Conservation (phyloP, 2,797 vertebrate genomes). For the Ptychadena robeensis region DNA sequence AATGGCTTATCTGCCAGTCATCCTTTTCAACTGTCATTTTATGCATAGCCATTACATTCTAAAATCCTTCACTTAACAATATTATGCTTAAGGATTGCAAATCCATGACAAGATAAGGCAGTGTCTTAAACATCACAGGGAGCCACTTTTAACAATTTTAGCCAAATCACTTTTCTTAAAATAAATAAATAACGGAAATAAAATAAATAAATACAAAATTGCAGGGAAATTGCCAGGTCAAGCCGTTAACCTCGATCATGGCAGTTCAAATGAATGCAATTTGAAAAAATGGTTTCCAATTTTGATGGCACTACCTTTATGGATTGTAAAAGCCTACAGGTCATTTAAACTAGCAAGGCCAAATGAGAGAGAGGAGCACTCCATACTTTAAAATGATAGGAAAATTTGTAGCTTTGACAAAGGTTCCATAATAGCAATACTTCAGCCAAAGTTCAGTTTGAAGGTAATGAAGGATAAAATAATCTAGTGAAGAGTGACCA, state of each 20-base stretch:
- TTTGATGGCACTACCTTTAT: slow-evolving; percentile 66
- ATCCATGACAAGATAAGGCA: not conserved
- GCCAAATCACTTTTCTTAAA: slow-evolving; percentile 65
- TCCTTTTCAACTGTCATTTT: slow-evolving; percentile 9
- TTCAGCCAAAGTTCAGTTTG: slow-evolving; percentile 71
- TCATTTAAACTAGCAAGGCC: slow-evolving; percentile 66
- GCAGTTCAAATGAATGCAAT: slow-evolving; percentile 69
- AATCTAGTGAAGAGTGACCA: slow-evolving; percentile 66
- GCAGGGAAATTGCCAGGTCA: slow-evolving; percentile 66
- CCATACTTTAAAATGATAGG: slow-evolving; percentile 70
- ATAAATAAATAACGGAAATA: slow-evolving; percentile 66
- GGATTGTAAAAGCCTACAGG: slow-evolving; percentile 61
- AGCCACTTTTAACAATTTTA: slow-evolving; percentile 67
- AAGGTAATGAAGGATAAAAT: slow-evolving; percentile 74
- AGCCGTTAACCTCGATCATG: slow-evolving; percentile 64
- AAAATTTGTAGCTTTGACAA: slow-evolving; percentile 67
- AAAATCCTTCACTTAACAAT: slow-evolving; percentile 10
- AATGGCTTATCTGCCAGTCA: slow-evolving; percentile 1
- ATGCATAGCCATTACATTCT: not conserved
- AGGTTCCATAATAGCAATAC: slow-evolving; percentile 67
- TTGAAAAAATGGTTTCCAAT: slow-evolving; percentile 63
- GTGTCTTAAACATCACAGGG: slow-evolving; percentile 19
- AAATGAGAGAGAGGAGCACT: slow-evolving; percentile 62
- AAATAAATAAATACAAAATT: slow-evolving; percentile 64
- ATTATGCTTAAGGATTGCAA: slow-evolving; percentile 2